Evolutionary conservation across 2,888 invertebrate genomes (phyloP).

Genomic region (Orchesellides sinensis): DNA sequence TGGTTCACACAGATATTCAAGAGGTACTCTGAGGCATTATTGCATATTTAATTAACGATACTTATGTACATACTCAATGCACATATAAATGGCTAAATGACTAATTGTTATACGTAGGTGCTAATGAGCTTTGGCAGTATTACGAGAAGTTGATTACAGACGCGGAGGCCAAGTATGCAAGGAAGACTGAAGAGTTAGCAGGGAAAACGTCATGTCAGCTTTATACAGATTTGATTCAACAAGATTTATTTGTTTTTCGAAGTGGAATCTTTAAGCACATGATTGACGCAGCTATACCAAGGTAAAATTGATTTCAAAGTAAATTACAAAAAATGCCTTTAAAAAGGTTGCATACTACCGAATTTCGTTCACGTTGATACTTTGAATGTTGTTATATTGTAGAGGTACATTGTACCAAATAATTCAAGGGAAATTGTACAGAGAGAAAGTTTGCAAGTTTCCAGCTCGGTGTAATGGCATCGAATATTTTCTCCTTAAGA

Average conservation of each 20-base stretch:
- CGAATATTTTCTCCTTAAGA: slow-evolving; percentile 89
- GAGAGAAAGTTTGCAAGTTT: slow-evolving; percentile 92
- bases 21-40: background rate
- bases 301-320: slow-evolving; percentile 55
- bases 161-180: slow-evolving; percentile 71
- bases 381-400: slow-evolving; percentile 66
- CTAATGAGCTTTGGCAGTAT: slow-evolving; percentile 42
- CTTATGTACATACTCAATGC: background rate
- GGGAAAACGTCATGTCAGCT: slow-evolving; percentile 55
- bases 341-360: too few relatives aligned
- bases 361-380: too few relatives aligned
- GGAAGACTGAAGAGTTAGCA: slow-evolving; percentile 73
- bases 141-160: slow-evolving; percentile 74
- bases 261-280: slow-evolving; percentile 84
- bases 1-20: slow-evolving; percentile 38
- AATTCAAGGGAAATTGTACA: slow-evolving; percentile 86
- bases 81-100: too few relatives aligned
- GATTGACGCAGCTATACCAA: slow-evolving; percentile 81
- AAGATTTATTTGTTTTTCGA: slow-evolving; percentile 84
- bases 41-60: background rate
- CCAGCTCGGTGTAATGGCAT: slow-evolving; percentile 94
- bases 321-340: background rate
- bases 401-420: slow-evolving; percentile 91
- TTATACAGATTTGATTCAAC: slow-evolving; percentile 81
- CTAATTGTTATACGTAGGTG: too few relatives aligned